Conservation (phyloP, 2,888 invertebrate species). For the Erebia ligea region DNA sequence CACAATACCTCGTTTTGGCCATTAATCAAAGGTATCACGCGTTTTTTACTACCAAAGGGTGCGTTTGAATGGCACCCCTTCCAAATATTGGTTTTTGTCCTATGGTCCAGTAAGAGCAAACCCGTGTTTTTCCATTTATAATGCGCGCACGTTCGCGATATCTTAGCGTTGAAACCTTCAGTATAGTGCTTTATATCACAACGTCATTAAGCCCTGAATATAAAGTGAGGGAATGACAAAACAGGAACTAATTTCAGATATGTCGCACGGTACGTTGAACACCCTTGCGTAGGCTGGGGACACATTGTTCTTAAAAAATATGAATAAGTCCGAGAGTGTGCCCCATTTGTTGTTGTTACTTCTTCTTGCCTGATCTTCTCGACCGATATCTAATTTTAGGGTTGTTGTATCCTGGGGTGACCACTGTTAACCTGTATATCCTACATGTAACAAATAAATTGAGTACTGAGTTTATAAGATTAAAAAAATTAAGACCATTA, state of each 20-base stretch:
- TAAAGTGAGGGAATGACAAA: slow-evolving; percentile 82
- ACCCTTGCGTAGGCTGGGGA: slow-evolving; percentile 46
- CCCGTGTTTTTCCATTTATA: slow-evolving; percentile 77
- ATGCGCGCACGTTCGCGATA: slow-evolving; percentile 68
- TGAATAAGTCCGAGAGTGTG: not conserved
- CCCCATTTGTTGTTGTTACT: too few relatives aligned
- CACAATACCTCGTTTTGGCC: slow-evolving; percentile 50
- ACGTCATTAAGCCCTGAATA: slow-evolving; percentile 78
- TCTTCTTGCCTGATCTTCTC: too few relatives aligned
- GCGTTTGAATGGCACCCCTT: slow-evolving; percentile 76
- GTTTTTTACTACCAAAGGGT: slow-evolving; percentile 76
- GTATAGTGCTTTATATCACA: slow-evolving; percentile 75
- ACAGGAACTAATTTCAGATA: slow-evolving; percentile 82
- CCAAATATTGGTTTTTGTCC: slow-evolving; percentile 82
- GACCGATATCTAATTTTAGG: too few relatives aligned
- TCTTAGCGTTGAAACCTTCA: slow-evolving; percentile 66
- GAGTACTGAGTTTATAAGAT: too few relatives aligned
- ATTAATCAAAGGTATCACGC: slow-evolving; percentile 77
- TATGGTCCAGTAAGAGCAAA: slow-evolving; percentile 80
- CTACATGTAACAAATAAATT: too few relatives aligned
- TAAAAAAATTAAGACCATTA: too few relatives aligned
- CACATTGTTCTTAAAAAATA: slow-evolving; percentile 48
- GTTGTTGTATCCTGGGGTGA: too few relatives aligned
- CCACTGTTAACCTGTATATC: too few relatives aligned
- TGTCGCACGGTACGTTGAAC: slow-evolving; percentile 76